Evolutionary conservation across 1,140 invertebrate genomes (phyloP).

Genomic region (Whitmania pigra): DNA sequence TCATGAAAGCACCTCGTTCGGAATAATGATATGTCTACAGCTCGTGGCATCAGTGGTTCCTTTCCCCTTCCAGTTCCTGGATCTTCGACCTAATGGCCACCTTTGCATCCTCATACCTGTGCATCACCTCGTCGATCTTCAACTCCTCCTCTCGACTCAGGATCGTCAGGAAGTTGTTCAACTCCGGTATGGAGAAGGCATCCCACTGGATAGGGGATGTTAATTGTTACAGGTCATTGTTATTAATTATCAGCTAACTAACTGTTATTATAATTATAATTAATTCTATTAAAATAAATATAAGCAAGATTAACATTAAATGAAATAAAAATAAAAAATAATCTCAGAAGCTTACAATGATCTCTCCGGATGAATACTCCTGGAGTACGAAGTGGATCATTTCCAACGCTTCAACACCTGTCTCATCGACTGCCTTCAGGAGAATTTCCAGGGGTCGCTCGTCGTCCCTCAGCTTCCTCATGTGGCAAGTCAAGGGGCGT

Average conservation of each 20-base stretch:
- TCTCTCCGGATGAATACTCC: slow-evolving; percentile 53
- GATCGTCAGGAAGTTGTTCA: slow-evolving; percentile 50
- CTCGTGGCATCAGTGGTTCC: no score
- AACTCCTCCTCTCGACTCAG: slow-evolving; percentile 49
- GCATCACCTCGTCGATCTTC: slow-evolving; percentile 32
- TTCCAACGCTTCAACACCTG: slow-evolving; percentile 34
- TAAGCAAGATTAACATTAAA: neutral
- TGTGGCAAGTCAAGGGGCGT: slow-evolving; percentile 30
- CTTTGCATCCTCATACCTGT: no score
- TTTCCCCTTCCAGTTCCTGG: no score
- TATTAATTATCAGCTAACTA: neutral
- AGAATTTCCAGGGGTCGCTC: slow-evolving; percentile 46
- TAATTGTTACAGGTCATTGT: neutral
- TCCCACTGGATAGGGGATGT: slow-evolving; percentile 45
- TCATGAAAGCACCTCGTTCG: no score
- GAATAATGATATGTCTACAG: no score
- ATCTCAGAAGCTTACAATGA: slow-evolving; percentile 41
- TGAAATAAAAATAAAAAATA: no score
- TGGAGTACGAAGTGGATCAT: slow-evolving; percentile 48
- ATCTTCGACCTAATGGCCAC: no score
- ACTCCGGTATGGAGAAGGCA: slow-evolving; percentile 49
- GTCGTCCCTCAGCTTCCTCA: slow-evolving; percentile 43
- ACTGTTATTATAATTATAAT: neutral
- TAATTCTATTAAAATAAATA: neutral
- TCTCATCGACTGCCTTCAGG: slow-evolving; percentile 39